Evolutionary conservation across 2,888 invertebrate species (phyloP).

Genomic region (Eupithecia vulgata): DNA sequence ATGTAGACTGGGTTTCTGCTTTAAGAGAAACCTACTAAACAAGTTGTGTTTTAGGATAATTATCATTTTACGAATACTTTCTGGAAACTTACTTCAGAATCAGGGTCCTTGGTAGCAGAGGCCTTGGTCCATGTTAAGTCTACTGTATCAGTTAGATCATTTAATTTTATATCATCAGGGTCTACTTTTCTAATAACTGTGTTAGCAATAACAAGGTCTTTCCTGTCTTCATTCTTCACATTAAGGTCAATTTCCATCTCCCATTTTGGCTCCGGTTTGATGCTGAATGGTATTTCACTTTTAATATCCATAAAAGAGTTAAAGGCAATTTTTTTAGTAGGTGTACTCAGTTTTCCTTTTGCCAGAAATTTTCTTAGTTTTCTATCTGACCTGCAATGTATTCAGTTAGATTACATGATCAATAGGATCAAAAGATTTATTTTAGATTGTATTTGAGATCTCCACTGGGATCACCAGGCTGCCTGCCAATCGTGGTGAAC

Average conservation of each 20-base stretch:
- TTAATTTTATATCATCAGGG: conserved; percentile 49
- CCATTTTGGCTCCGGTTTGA: conserved; percentile 77
- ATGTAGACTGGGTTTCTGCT: neutral
- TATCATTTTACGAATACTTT: neutral
- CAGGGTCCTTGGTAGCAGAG: conserved; percentile 47
- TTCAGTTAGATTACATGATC: neutral
- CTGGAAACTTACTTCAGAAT: conserved; percentile 62
- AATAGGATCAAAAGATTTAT: neutral
- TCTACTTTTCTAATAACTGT: conserved; percentile 80
- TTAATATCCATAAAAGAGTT: conserved; percentile 79
- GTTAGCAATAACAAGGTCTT: conserved; percentile 76
- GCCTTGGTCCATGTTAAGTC: conserved; percentile 66
- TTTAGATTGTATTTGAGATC: neutral
- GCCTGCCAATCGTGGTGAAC: too few species aligned
- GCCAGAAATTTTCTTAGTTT: conserved; percentile 67
- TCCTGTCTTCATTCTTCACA: conserved; percentile 62
- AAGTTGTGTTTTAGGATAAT: neutral
- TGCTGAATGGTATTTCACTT: conserved; percentile 73
- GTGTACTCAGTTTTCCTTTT: conserved; percentile 57
- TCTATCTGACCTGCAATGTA: conserved; percentile 65
- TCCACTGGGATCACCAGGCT: neutral
- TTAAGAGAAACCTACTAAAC: neutral
- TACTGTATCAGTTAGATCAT: conserved; percentile 51
- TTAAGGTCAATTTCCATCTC: conserved; percentile 74
- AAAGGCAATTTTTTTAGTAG: conserved; percentile 78